Evolutionary conservation across 2,113 vertebrate species (phyloP).

Genomic region (Trogon surrucura): DNA sequence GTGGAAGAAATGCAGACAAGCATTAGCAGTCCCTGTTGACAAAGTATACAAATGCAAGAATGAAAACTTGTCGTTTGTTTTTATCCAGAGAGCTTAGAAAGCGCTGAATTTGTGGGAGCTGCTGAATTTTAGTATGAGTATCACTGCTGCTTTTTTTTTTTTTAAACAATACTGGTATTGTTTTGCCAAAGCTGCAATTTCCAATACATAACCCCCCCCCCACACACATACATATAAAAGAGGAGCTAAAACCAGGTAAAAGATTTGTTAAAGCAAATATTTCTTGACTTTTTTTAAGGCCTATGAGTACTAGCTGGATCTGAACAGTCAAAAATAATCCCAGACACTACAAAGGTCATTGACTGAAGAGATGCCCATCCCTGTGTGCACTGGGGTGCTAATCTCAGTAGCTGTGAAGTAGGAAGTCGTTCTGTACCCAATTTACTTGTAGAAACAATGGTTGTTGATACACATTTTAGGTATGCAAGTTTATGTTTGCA

Average conservation of each 20-base stretch:
- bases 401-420: neutral
- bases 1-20: neutral
- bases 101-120: neutral
- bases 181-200: neutral
- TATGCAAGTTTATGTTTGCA: slow-evolving; percentile 1
- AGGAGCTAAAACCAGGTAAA: neutral
- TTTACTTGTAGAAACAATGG: neutral
- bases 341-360: neutral
- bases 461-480: neutral
- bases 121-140: neutral
- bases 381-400: neutral
- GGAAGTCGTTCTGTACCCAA: neutral
- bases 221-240: neutral
- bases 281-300: neutral
- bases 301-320: neutral
- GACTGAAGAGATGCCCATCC: neutral
- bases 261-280: neutral
- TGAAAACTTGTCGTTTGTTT: neutral
- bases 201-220: neutral
- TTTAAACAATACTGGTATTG: neutral
- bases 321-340: neutral
- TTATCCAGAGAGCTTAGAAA: neutral
- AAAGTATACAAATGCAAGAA: neutral
- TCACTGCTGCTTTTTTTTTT: neutral
- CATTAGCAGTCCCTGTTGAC: neutral